A percentile compares a stretch with the other conserved stretches of the same genome.
Conservation (phyloP, 2,797 vertebrate genomes). For the Gadopsis bispinosus region DNA sequence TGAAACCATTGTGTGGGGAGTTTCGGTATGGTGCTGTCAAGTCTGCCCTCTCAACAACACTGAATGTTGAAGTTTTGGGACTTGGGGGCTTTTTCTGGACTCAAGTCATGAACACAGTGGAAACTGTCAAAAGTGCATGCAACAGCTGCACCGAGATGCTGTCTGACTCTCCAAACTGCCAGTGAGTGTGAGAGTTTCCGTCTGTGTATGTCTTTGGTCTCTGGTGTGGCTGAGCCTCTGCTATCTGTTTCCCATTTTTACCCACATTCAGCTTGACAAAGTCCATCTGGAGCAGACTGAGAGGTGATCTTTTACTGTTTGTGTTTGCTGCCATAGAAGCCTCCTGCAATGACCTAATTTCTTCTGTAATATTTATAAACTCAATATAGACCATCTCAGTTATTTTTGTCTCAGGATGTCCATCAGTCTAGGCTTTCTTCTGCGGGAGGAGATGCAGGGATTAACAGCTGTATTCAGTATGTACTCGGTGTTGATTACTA, state of each 20-base stretch:
- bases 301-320: conserved; percentile 28
- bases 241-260: conserved; percentile 29
- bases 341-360: conserved; percentile 30
- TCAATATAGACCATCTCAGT: conserved; percentile 23
- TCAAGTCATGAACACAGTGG: conserved; percentile 62
- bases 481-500: conserved; percentile 1
- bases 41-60: conserved; percentile 49
- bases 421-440: conserved; percentile 6
- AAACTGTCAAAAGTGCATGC: conserved; percentile 67
- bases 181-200: conserved; percentile 27
- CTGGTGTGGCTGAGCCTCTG: conserved; percentile 27
- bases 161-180: conserved; percentile 49
- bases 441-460: background rate
- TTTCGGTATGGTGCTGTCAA: conserved; percentile 52
- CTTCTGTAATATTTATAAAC: conserved; percentile 35
- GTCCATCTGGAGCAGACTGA: conserved; percentile 37
- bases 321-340: conserved; percentile 18
- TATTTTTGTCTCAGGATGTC: conserved; percentile 38
- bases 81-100: conserved; percentile 61
- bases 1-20: conserved; percentile 39
- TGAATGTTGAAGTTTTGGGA: conserved; percentile 56
- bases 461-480: conserved; percentile 2
- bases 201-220: conserved; percentile 42
- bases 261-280: conserved; percentile 33
- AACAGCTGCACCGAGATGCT: conserved; percentile 62